Conservation (phyloP, 2,113 vertebrate species). For the Scomber colias region DNA sequence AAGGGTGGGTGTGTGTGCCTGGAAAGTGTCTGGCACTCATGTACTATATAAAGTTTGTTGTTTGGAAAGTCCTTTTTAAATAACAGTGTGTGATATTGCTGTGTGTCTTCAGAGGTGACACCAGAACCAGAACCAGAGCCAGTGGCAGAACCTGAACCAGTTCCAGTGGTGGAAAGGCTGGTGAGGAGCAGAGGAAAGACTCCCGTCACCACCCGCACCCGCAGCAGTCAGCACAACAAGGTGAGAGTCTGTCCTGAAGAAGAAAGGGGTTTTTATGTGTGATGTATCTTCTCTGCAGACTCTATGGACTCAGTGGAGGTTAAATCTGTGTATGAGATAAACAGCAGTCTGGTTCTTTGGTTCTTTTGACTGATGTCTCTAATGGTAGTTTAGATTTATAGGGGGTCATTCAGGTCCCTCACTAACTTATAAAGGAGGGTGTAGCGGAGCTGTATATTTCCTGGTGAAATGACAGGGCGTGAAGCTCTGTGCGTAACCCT, state of each 20-base stretch:
- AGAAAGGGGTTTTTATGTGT: too few relatives aligned
- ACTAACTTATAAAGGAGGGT: neutral
- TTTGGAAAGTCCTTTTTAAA: too few relatives aligned
- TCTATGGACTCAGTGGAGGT: too few relatives aligned
- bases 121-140: constrained; percentile 45
- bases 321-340: too few relatives aligned
- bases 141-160: constrained; percentile 83
- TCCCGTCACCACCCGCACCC: constrained; percentile 85
- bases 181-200: constrained; percentile 89
- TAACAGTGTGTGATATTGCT: neutral
- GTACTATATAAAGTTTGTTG: neutral
- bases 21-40: too few relatives aligned
- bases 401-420: neutral
- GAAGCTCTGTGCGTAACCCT: too few relatives aligned
- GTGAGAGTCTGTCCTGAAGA: constrained; percentile 73
- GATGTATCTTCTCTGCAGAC: too few relatives aligned
- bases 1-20: neutral
- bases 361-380: too few relatives aligned
- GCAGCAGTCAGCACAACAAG: constrained; percentile 87
- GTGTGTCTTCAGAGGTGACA: constrained; percentile 56
- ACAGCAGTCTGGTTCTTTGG: too few relatives aligned
- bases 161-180: constrained; percentile 89
- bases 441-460: neutral
- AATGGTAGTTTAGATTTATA: neutral
- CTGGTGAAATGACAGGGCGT: neutral